These are phyloP conservation scores for Fregata magnificens DNA, from an alignment of 2,113 vertebrate species.

Conservation along the genomic window DNA sequence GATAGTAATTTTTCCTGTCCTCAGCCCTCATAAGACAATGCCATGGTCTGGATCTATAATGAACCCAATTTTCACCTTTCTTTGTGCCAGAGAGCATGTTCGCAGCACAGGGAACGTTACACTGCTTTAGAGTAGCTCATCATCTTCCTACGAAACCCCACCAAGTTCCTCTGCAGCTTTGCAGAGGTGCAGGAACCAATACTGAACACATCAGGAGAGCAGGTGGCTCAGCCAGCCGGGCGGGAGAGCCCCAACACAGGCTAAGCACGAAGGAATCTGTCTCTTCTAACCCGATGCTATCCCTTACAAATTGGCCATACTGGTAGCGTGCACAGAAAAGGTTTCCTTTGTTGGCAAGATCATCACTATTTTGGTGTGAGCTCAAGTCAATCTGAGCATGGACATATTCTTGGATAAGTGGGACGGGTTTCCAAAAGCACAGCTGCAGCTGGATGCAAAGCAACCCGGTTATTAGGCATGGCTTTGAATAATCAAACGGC, in stretches of 20 bases:
- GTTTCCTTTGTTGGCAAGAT: background rate
- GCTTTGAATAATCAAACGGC: background rate
- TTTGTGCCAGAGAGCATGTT: background rate
- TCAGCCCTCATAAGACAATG: fast-evolving
- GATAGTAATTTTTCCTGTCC: background rate
- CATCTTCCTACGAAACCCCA: background rate
- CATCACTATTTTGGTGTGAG: background rate
- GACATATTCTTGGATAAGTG: background rate
- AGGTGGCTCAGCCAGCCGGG: fast-evolving
- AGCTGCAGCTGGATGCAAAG: background rate
- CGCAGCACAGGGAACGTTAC: fast-evolving
- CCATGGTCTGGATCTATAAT: background rate
- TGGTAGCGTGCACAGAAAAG: background rate
- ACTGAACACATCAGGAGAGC: background rate
- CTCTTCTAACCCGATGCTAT: background rate
- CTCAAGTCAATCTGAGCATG: fast-evolving
- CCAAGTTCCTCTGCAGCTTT: background rate
- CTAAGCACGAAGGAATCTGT: background rate
- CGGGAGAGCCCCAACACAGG: too few species aligned
- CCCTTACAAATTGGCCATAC: too few species aligned
- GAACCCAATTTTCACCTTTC: fast-evolving
- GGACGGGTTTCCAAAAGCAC: background rate
- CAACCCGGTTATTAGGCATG: fast-evolving
- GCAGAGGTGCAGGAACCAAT: background rate
- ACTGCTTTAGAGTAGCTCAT: fast-evolving